Evolutionary conservation across 2,797 vertebrate species (phyloP).

Genomic region (Lepilemur ruficaudatus): DNA sequence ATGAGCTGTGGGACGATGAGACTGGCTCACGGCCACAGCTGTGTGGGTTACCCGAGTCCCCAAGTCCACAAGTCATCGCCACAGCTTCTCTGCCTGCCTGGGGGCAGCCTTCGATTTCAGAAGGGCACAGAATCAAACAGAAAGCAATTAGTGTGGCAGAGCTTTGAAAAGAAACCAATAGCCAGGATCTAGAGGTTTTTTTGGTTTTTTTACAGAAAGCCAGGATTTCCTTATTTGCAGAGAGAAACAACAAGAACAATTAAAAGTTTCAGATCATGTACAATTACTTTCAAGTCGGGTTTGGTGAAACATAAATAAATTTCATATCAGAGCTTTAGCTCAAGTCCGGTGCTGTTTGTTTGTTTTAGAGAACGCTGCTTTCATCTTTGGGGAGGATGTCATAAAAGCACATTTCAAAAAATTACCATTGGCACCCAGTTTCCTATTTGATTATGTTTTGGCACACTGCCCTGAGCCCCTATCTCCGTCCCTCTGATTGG

Average conservation of each 20-base stretch:
- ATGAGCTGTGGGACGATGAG: conserved; percentile 50
- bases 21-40: conserved; percentile 59
- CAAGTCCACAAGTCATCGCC: conserved; percentile 37
- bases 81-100: conserved; percentile 57
- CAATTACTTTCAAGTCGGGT: conserved; percentile 64
- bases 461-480: conserved; percentile 66
- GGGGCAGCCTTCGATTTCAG: conserved; percentile 72
- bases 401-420: conserved; percentile 84
- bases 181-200: conserved; percentile 47
- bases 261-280: conserved; percentile 67
- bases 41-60: background rate
- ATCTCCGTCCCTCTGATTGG: background rate
- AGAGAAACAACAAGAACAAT: conserved; percentile 55
- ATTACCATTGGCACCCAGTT: conserved; percentile 85
- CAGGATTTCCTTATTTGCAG: conserved; percentile 69
- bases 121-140: conserved; percentile 75
- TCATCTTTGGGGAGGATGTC: conserved; percentile 80
- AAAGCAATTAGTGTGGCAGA: conserved; percentile 76
- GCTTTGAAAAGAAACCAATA: conserved; percentile 71
- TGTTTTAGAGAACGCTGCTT: conserved; percentile 75
- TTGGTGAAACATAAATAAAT: conserved; percentile 70
- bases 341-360: conserved; percentile 72
- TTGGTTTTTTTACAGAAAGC: conserved; percentile 30
- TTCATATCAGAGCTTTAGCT: conserved; percentile 64
- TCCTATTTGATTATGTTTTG: conserved; percentile 85